Percentiles rank a stretch among this genome's conserved stretches.
Conservation (phyloP, 2,888 invertebrate genomes). For the Sphecodes monilicornis region DNA sequence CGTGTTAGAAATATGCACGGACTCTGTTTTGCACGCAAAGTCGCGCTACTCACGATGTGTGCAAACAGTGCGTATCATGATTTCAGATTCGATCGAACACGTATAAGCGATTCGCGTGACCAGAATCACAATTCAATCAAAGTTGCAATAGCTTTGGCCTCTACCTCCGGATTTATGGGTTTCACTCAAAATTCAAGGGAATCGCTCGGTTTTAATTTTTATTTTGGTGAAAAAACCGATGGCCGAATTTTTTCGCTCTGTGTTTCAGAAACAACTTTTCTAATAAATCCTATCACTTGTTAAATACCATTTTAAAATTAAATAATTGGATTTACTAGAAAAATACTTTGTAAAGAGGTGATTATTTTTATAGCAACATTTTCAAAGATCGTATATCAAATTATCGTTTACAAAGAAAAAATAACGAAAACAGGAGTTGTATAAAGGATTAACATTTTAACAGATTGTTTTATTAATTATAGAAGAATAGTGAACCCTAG, state of each 20-base stretch:
- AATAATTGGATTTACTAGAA: background rate
- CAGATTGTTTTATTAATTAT: too few relatives aligned
- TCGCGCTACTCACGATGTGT: background rate
- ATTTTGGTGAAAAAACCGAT: too few relatives aligned
- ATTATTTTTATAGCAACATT: too few relatives aligned
- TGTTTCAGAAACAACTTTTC: background rate
- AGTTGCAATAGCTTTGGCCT: slow-evolving; percentile 28
- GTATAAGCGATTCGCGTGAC: slow-evolving; percentile 49
- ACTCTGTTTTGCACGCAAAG: slow-evolving; percentile 37
- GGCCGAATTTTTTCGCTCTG: background rate
- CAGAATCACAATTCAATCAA: slow-evolving; percentile 31
- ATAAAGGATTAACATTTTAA: too few relatives aligned
- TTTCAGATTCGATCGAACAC: slow-evolving; percentile 60
- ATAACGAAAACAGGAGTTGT: too few relatives aligned
- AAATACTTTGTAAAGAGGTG: background rate
- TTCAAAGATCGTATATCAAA: too few relatives aligned
- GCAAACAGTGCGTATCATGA: slow-evolving; percentile 40
- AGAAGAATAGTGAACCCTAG: too few relatives aligned
- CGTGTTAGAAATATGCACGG: slow-evolving; percentile 45
- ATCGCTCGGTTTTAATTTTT: background rate
- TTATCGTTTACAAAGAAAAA: too few relatives aligned
- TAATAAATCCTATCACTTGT: background rate
- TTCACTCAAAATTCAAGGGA: background rate
- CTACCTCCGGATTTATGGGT: background rate
- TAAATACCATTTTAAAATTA: background rate